Conservation (phyloP, 37 sponge, comb jelly and placozoan species). For the Cliona cf. orientalis region DNA sequence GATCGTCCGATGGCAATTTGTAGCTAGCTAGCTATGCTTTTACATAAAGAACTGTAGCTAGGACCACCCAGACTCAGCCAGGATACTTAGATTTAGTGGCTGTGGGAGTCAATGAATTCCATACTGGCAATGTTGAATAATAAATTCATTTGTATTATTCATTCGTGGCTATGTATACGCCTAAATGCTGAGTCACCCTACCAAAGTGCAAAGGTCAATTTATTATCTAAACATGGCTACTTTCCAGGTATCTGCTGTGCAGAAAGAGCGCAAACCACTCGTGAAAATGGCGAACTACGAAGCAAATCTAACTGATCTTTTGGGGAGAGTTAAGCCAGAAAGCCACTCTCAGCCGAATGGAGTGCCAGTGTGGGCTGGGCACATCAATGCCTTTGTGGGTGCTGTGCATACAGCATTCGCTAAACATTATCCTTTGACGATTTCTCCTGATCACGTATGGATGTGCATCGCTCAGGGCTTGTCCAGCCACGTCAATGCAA, state of each 20-base stretch:
- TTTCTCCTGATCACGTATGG: slow-evolving; percentile 60
- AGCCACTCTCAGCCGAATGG: not conserved
- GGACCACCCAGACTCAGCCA: no score
- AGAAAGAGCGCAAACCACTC: not conserved
- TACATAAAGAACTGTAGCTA: no score
- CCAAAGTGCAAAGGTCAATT: no score
- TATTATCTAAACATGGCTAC: no score
- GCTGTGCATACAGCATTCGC: slow-evolving; percentile 46
- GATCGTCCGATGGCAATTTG: no score
- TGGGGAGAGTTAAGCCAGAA: not conserved
- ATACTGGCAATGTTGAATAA: no score
- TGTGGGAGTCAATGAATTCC: no score
- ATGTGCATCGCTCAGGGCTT: slow-evolving; percentile 50
- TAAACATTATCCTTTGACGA: slow-evolving; percentile 44
- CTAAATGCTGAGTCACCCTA: no score
- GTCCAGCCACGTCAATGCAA: slow-evolving; percentile 39
- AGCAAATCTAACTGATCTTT: not conserved
- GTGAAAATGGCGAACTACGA: not conserved
- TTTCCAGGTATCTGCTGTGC: not conserved
- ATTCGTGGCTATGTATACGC: no score
- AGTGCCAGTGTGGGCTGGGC: not conserved
- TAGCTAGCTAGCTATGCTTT: no score
- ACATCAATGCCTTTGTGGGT: not conserved
- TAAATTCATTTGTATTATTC: no score
- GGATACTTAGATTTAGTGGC: no score